Evolutionary conservation across 2,113 vertebrate genomes (phyloP).

Genomic region (Propithecus coquereli): DNA sequence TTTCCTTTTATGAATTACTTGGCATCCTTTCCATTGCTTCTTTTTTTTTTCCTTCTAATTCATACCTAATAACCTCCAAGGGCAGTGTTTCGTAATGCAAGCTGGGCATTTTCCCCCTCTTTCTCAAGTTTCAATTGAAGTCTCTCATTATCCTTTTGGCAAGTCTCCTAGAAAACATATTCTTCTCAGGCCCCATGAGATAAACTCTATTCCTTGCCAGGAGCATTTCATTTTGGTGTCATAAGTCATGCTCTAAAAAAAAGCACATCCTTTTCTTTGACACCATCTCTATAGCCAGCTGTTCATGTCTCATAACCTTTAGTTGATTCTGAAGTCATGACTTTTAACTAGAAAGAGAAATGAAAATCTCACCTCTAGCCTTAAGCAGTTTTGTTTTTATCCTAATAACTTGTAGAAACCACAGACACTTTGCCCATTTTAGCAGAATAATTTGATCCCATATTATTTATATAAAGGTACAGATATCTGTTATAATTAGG

Average conservation of each 20-base stretch:
- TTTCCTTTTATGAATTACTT: slow-evolving; percentile 24
- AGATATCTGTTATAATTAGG: not conserved
- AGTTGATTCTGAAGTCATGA: slow-evolving; percentile 39
- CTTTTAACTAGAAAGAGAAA: slow-evolving; percentile 23
- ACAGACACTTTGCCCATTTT: not conserved
- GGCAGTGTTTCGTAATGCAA: slow-evolving; percentile 7
- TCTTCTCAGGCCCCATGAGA: slow-evolving; percentile 11
- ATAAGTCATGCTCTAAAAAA: not conserved
- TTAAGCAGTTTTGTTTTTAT: not conserved
- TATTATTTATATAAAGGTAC: not conserved
- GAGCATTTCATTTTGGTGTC: slow-evolving; percentile 45
- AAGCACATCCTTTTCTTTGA: not conserved
- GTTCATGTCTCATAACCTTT: not conserved
- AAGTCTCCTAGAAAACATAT: slow-evolving; percentile 26
- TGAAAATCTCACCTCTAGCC: slow-evolving; percentile 19
- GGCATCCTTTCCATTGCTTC: not conserved
- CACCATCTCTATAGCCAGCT: not conserved
- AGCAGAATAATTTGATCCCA: not conserved
- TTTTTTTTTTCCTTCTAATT: not conserved
- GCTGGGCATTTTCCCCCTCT: not conserved
- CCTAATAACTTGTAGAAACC: not conserved
- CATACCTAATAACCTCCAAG: not conserved
- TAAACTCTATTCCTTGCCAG: slow-evolving; percentile 27
- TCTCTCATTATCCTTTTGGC: slow-evolving; percentile 28
- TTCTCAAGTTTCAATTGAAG: slow-evolving; percentile 26